Evolutionary conservation across 2,113 vertebrate species (phyloP).

Genomic region (Oophaga pumilio): DNA sequence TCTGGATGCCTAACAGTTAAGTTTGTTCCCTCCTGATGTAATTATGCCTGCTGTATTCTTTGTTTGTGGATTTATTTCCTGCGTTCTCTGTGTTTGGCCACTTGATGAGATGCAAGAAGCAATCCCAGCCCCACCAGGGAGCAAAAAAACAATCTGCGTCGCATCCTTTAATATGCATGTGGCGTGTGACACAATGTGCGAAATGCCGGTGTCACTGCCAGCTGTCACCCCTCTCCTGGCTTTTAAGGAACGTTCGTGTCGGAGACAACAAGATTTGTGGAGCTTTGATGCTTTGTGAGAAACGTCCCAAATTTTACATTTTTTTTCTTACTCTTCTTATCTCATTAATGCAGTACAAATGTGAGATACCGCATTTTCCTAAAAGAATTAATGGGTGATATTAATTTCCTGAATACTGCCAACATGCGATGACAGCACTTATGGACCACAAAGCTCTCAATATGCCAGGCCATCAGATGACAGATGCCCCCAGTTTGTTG

Average conservation of each 20-base stretch:
- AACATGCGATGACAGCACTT: conserved; percentile 31
- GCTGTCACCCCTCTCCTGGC: conserved; percentile 54
- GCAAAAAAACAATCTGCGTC: conserved; percentile 50
- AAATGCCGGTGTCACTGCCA: conserved; percentile 51
- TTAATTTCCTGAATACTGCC: conserved; percentile 43
- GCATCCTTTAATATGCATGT: conserved; percentile 53
- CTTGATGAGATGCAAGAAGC: conserved; percentile 48
- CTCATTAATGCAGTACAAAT: conserved; percentile 28
- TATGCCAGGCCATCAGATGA: conserved; percentile 45
- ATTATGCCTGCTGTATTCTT: conserved; percentile 40
- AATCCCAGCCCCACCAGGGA: conserved; percentile 50
- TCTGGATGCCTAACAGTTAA: conserved; percentile 27
- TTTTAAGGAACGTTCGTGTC: conserved; percentile 49
- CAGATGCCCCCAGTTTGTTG: conserved; percentile 48
- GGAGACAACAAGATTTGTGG: conserved; percentile 33
- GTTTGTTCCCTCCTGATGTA: neutral
- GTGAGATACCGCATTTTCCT: conserved; percentile 45
- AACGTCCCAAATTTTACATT: conserved; percentile 37
- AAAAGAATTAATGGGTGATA: conserved; percentile 52
- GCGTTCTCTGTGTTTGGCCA: conserved; percentile 42
- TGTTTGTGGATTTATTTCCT: conserved; percentile 47
- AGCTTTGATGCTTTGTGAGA: conserved; percentile 50
- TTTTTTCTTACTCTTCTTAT: conserved; percentile 1
- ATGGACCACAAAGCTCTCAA: conserved; percentile 42
- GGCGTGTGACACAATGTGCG: conserved; percentile 57